Base-by-base conservation (phyloP, 2,797 vertebrate species). In the Gymnopithys bicolor region DNA sequence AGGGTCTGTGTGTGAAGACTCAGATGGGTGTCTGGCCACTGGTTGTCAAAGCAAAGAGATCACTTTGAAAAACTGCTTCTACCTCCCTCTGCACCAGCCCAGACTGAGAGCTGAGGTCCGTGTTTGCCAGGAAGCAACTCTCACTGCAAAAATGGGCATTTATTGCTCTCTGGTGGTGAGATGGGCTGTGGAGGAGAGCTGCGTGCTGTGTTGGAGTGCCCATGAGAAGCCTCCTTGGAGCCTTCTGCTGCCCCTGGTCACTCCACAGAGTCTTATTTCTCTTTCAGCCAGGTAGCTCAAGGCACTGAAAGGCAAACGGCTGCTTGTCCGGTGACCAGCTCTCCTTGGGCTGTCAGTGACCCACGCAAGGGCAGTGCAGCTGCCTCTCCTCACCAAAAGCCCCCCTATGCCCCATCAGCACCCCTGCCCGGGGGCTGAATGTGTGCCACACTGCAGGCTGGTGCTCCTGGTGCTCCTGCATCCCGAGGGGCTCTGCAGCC, bases 81-180 rank as follows among this genome's bases (percentile, higher is more conserved):
- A 7, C 12, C 25, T 56, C 33, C 17, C 37, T 5, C 25, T 3
- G 33, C 23, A 56, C 22, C 35, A 11, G 48, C 37, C 27, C 17
- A 41, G 58, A 37, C 48, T 1, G 59, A 48, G 67, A 74, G 51
- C 32, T 1, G 2, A 28, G 41, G 45, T 27, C 7, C 7, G 37
- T 37, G 3, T 28, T 7, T 9, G 28, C 49, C 1, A 1, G 52
- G 89, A 81, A 82, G 63, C 13, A 0, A 62, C 80, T n/a, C n/a
- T 1, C 6, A 39, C 67, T 16, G 93, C 56, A 95, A 95, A 90
- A 4, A 1, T 32, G 77, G 27, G 91, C 66, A 66, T 84, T 94
- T 79, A 91, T 95, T 96, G 95, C 96, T 89, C 96, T 91, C 96
- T 95, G 94, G 63, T 86, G 96, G 95, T 27, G 67, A 88, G 63